Evolutionary conservation across 2,888 invertebrate genomes (phyloP).

Genomic region (Oegoconia quadripuncta): DNA sequence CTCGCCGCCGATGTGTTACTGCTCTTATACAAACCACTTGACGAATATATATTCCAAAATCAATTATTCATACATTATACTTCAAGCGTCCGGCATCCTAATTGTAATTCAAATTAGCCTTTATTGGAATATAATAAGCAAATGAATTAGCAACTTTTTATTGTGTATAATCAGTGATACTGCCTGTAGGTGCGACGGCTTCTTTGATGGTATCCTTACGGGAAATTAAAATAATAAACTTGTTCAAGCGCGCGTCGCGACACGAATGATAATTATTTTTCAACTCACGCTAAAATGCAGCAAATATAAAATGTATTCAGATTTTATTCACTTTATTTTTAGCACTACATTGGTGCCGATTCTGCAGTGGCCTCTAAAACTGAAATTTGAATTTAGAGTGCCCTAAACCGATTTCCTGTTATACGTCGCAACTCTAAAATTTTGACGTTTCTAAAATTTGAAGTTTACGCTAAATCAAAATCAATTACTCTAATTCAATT

Average conservation of each 20-base stretch:
- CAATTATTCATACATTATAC: slow-evolving; percentile 37
- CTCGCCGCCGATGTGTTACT: slow-evolving; percentile 49
- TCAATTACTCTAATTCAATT: no score
- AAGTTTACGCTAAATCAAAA: no score
- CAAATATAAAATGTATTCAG: no score
- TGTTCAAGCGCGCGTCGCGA: neutral
- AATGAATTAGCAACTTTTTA: slow-evolving; percentile 13
- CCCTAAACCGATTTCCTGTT: no score
- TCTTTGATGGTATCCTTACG: slow-evolving; percentile 12
- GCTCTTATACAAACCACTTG: slow-evolving; percentile 55
- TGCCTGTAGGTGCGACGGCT: slow-evolving; percentile 5
- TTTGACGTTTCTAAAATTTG: no score
- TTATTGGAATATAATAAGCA: slow-evolving; percentile 20
- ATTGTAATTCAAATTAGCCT: slow-evolving; percentile 46
- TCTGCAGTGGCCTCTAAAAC: no score
- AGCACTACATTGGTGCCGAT: no score
- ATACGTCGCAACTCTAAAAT: no score
- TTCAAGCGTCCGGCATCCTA: slow-evolving; percentile 55
- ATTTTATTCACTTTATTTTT: no score
- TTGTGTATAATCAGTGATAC: neutral
- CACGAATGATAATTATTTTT: neutral
- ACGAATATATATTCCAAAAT: slow-evolving; percentile 44
- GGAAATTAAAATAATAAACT: slow-evolving; percentile 8
- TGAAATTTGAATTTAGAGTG: no score
- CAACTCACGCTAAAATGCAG: neutral